phyloP scores from a whole-genome alignment of 2,888 invertebrate species.

The Scelioninae gen. 2 region DNA sequence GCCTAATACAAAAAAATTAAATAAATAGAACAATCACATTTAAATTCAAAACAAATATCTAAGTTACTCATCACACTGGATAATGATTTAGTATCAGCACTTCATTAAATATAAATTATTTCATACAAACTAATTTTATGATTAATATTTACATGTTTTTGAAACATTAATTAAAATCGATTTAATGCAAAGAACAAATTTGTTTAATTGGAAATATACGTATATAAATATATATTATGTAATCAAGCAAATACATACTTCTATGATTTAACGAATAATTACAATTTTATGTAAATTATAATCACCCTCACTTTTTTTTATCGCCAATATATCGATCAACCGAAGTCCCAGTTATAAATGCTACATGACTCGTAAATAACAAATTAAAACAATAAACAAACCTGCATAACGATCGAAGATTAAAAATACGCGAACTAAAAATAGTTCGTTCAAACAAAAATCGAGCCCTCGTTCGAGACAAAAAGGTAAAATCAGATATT shows the following conservation, averaged over 20 bases:
- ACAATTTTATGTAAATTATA: constrained; percentile 10
- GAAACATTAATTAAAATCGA: too few relatives aligned
- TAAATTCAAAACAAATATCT: too few relatives aligned
- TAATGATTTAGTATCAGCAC: too few relatives aligned
- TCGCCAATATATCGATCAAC: constrained; percentile 19
- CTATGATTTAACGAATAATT: neutral
- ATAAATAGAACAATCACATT: too few relatives aligned
- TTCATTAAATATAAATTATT: too few relatives aligned
- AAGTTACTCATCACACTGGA: too few relatives aligned
- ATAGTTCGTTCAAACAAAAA: constrained; percentile 14
- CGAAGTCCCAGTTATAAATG: neutral
- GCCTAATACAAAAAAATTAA: too few relatives aligned
- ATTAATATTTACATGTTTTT: too few relatives aligned
- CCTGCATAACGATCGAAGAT: constrained; percentile 6
- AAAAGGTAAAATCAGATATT: constrained; percentile 39
- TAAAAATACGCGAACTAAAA: constrained; percentile 21
- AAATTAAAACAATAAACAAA: constrained; percentile 27
- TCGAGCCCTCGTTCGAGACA: constrained; percentile 12
- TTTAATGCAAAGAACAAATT: too few relatives aligned
- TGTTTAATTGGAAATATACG: too few relatives aligned
- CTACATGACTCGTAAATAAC: neutral
- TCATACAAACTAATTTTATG: too few relatives aligned
- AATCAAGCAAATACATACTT: neutral
- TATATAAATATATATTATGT: too few relatives aligned
- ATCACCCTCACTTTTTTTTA: constrained; percentile 3